Evolutionary conservation across 2,888 invertebrate species (phyloP).

Genomic region (Corbicula japonica): DNA sequence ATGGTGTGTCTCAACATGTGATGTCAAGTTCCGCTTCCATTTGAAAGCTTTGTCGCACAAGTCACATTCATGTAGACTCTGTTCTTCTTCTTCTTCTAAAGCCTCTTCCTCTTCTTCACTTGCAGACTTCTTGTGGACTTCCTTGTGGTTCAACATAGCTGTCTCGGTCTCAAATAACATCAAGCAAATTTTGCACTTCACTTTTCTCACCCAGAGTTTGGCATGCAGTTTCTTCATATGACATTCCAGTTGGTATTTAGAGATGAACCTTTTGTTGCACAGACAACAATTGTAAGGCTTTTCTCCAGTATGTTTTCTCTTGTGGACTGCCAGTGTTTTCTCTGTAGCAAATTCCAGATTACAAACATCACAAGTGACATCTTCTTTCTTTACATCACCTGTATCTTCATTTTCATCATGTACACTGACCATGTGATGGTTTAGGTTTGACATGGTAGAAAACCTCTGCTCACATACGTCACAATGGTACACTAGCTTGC

Average conservation of each 20-base stretch:
- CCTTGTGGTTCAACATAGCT: slow-evolving; percentile 34
- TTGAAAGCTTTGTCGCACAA: slow-evolving; percentile 33
- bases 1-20: slow-evolving; percentile 29
- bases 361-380: slow-evolving; percentile 9
- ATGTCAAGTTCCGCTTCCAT: slow-evolving; percentile 30
- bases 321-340: slow-evolving; percentile 30
- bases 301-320: slow-evolving; percentile 40
- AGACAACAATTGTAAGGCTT: slow-evolving; percentile 37
- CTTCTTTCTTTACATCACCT: slow-evolving; percentile 7
- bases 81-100: not conserved
- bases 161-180: slow-evolving; percentile 24
- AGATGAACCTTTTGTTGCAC: slow-evolving; percentile 38
- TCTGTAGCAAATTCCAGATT: slow-evolving; percentile 1
- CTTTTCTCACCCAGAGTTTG: slow-evolving; percentile 15
- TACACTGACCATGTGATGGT: slow-evolving; percentile 20
- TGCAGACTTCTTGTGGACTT: slow-evolving; percentile 10
- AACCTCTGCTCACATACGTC: slow-evolving; percentile 33
- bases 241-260: slow-evolving; percentile 24
- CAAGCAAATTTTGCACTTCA: slow-evolving; percentile 26
- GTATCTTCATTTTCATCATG: slow-evolving; percentile 27
- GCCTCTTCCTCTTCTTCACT: not conserved
- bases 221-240: slow-evolving; percentile 40
- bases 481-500: slow-evolving; percentile 13
- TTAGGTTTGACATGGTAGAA: slow-evolving; percentile 1
- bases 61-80: slow-evolving; percentile 19